phyloP scores from a whole-genome alignment of 1,140 invertebrate genomes.

The Drosophila dunni region DNA sequence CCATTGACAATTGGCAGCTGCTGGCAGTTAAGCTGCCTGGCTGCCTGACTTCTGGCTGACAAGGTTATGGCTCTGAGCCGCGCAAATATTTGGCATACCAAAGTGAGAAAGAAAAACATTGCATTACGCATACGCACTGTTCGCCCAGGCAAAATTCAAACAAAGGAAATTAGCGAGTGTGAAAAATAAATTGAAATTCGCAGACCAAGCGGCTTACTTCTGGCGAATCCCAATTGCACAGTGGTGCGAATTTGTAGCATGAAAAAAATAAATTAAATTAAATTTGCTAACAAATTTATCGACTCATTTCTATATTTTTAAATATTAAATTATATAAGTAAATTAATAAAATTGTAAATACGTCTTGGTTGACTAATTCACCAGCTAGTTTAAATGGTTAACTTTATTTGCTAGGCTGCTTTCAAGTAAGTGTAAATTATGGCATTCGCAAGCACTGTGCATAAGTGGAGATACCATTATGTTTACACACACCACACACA shows the following conservation, averaged over 20 bases:
- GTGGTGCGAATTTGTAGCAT: constrained; percentile 21
- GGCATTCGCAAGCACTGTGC: constrained; percentile 23
- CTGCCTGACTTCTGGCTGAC: constrained; percentile 29
- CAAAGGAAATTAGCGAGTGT: constrained; percentile 74
- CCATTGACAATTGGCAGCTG: constrained; percentile 72
- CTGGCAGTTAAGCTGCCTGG: constrained; percentile 38
- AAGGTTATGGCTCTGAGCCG: constrained; percentile 72
- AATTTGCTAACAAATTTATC: no score
- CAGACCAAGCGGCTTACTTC: constrained; percentile 34
- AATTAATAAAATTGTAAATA: not conserved
- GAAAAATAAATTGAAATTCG: constrained; percentile 66
- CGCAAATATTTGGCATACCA: constrained; percentile 76
- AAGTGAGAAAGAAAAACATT: constrained; percentile 40
- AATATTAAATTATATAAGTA: not conserved
- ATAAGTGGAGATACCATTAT: constrained; percentile 30
- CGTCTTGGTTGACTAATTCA: no score
- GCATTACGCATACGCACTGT: constrained; percentile 72
- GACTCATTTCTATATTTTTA: not conserved
- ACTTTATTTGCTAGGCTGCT: no score
- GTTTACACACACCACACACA: constrained; percentile 54
- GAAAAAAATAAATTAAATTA: not conserved
- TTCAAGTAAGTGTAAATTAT: not conserved
- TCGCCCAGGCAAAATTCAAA: constrained; percentile 51
- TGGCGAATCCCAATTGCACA: constrained; percentile 34
- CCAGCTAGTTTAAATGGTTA: no score